phyloP scores from a whole-genome alignment of 2,113 vertebrate genomes.

The Choloepus hoffmanni region DNA sequence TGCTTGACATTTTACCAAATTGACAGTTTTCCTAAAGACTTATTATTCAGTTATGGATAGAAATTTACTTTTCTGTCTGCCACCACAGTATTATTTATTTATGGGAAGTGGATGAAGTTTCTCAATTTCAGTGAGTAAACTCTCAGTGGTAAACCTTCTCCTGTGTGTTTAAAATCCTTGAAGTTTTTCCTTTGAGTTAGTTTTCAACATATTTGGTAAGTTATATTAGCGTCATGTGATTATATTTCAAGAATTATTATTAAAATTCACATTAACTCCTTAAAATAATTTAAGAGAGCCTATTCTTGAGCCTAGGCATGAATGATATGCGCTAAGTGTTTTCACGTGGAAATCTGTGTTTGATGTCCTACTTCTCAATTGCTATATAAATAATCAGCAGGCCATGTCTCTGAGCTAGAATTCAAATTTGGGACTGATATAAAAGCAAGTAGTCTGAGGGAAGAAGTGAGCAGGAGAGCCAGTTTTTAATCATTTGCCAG shows the following conservation, averaged over 20 bases:
- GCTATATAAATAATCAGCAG: background rate
- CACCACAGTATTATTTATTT: conserved; percentile 73
- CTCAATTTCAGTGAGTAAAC: conserved; percentile 70
- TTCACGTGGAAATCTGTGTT: background rate
- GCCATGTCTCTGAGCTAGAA: background rate
- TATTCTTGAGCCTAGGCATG: background rate
- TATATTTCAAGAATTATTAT: conserved; percentile 6
- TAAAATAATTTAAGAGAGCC: conserved; percentile 4
- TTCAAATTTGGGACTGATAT: background rate
- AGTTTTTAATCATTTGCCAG: background rate
- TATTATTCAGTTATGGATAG: conserved; percentile 54
- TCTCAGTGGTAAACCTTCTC: conserved; percentile 59
- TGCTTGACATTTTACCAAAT: conserved; percentile 60
- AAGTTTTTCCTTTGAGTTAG: conserved; percentile 46
- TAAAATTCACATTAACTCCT: conserved; percentile 24
- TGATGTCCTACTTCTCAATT: background rate
- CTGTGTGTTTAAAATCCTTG: conserved; percentile 50
- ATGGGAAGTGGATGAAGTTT: conserved; percentile 68
- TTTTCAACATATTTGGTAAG: conserved; percentile 35
- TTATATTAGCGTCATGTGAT: background rate
- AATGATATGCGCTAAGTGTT: background rate
- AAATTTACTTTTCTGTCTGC: conserved; percentile 67
- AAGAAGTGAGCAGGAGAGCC: background rate
- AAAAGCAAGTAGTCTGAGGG: background rate
- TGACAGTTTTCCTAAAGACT: conserved; percentile 56